Conservation (phyloP, 1,140 invertebrate species). For the Phenacoccus solenopsis region DNA sequence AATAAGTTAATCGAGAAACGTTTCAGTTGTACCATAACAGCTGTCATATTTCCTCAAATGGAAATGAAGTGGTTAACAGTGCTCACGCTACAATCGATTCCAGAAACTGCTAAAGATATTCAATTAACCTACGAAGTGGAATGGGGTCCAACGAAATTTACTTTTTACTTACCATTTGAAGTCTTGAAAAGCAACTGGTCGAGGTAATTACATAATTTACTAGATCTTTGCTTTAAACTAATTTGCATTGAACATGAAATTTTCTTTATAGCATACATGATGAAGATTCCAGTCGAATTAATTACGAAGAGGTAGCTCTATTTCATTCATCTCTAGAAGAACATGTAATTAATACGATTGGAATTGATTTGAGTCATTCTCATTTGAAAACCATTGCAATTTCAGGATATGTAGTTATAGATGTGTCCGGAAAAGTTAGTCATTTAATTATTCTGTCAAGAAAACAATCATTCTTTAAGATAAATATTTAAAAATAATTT, state of each 20-base stretch:
- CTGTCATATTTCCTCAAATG: not conserved
- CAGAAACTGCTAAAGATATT: not conserved
- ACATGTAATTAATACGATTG: not conserved
- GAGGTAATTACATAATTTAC: too few relatives aligned
- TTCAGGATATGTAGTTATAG: not conserved
- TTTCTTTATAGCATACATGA: not conserved
- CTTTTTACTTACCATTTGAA: not conserved
- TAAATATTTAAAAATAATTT: not conserved
- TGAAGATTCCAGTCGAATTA: not conserved
- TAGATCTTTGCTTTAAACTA: too few relatives aligned
- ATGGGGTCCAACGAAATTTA: not conserved
- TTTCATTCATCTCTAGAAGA: not conserved
- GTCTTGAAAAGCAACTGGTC: not conserved
- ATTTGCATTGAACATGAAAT: not conserved
- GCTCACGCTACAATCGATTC: not conserved
- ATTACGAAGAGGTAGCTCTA: not conserved
- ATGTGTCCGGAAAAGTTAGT: slow-evolving; percentile 5
- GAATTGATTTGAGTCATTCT: not conserved
- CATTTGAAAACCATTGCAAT: not conserved
- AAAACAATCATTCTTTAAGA: not conserved
- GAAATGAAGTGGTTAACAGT: not conserved
- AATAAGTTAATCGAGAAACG: not conserved
- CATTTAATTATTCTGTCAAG: not conserved
- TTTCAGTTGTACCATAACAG: not conserved
- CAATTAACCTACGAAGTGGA: not conserved